These are phyloP conservation scores for Benthosema pterotum DNA, from an alignment of 2,797 vertebrate species.

Conservation along the genomic window DNA sequence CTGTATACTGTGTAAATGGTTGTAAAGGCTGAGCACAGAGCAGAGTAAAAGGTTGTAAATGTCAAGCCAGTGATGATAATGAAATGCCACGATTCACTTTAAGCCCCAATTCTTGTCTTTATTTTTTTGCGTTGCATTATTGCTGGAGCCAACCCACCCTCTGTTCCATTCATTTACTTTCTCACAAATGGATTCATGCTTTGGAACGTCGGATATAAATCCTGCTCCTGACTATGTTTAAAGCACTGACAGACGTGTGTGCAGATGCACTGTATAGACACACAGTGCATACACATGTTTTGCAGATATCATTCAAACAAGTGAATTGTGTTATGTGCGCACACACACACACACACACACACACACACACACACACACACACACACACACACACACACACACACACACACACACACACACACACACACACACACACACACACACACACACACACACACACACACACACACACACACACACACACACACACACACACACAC, in stretches of 20 bases:
- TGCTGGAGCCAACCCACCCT: conserved; percentile 18
- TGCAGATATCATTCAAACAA: neutral
- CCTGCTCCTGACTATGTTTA: conserved; percentile 12
- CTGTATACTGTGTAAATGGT: too few species aligned
- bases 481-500: conserved; percentile 5
- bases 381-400: conserved; percentile 9
- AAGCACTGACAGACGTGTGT: neutral
- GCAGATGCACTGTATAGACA: conserved; percentile 13
- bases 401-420: conserved; percentile 9
- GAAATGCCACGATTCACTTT: conserved; percentile 47
- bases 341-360: conserved; percentile 15
- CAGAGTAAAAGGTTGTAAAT: conserved; percentile 43
- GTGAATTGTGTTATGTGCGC: neutral
- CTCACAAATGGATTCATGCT: conserved; percentile 23
- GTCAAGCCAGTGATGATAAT: conserved; percentile 41
- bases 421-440: neutral
- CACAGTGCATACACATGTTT: neutral
- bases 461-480: conserved; percentile 12
- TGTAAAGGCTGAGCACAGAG: conserved; percentile 39
- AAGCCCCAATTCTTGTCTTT: conserved; percentile 40
- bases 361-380: conserved; percentile 2
- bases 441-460: neutral
- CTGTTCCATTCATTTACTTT: conserved; percentile 10
- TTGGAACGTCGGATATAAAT: conserved; percentile 9
- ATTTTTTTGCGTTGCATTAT: conserved; percentile 42